Conservation (phyloP, 2,113 vertebrate species). For the Odocoileus virginianus region DNA sequence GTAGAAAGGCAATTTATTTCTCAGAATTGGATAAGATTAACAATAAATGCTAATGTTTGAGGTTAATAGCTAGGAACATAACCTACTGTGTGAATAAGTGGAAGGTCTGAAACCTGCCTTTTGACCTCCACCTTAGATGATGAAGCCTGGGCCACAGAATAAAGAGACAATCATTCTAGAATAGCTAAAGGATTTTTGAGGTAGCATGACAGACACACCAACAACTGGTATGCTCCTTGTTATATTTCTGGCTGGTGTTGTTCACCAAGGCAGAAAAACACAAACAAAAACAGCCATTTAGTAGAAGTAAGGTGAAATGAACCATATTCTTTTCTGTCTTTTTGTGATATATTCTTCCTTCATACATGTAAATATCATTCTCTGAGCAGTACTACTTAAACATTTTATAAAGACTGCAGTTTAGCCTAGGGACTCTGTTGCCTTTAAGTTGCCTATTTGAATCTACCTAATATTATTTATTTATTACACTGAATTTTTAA, state of each 20-base stretch:
- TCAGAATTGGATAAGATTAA: slow-evolving; percentile 84
- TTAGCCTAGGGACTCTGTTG: background rate
- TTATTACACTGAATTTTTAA: background rate
- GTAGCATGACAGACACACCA: background rate
- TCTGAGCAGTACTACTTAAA: background rate
- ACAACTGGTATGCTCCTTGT: background rate
- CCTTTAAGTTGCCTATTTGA: background rate
- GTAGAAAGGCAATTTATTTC: slow-evolving; percentile 89
- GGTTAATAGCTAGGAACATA: slow-evolving; percentile 88
- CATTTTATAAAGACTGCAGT: background rate
- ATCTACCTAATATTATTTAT: background rate
- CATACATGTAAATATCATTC: background rate
- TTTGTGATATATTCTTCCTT: background rate
- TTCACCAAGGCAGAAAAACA: background rate
- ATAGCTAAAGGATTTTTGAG: background rate
- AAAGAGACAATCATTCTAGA: background rate
- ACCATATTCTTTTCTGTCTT: background rate
- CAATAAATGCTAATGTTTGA: slow-evolving; percentile 81
- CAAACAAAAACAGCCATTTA: background rate
- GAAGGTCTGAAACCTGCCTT: background rate
- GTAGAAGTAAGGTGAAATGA: background rate
- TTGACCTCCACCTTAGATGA: background rate
- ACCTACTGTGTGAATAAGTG: slow-evolving; percentile 73
- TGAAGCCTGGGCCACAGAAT: background rate
- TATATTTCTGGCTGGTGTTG: background rate